Percentiles rank a stretch among this genome's conserved stretches.
These are phyloP conservation scores for Chymomyza costata DNA, from an alignment of 1,140 invertebrate genomes.

Conservation along the genomic window DNA sequence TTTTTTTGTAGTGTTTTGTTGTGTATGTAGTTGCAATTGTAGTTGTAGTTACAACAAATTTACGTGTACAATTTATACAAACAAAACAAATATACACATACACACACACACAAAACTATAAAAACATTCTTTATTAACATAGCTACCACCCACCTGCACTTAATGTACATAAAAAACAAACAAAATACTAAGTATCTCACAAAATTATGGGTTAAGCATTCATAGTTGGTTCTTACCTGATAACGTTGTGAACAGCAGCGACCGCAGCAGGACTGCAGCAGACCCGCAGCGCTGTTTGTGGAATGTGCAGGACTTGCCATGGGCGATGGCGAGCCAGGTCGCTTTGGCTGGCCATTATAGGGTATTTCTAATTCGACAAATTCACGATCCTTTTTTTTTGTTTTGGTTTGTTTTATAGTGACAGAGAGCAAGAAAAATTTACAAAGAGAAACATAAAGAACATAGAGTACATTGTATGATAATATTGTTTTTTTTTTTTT, in stretches of 20 bases:
- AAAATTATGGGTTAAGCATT: constrained; percentile 26
- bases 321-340: constrained; percentile 89
- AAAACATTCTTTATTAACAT: constrained; percentile 22
- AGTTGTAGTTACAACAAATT: constrained; percentile 19
- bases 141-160: constrained; percentile 47
- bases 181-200: neutral
- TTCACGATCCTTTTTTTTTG: constrained; percentile 88
- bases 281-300: constrained; percentile 83
- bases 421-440: constrained; percentile 67
- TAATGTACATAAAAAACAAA: neutral
- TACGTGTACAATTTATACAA: constrained; percentile 35
- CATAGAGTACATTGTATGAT: constrained; percentile 62
- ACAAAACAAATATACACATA: constrained; percentile 32
- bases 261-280: constrained; percentile 89
- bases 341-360: constrained; percentile 92
- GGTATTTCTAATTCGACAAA: constrained; percentile 97
- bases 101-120: constrained; percentile 10
- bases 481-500: constrained; percentile 17
- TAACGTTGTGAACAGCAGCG: constrained; percentile 90
- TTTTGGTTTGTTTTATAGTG: constrained; percentile 24
- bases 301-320: constrained; percentile 92
- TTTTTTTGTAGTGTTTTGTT: constrained; percentile 1
- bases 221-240: constrained; percentile 80
- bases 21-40: constrained; percentile 11
- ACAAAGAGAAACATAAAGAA: constrained; percentile 70